A percentile compares a stretch with the other conserved stretches of the same genome.
Evolutionary conservation across 1,140 invertebrate species (phyloP).

Genomic region (Drosophila repletoides): DNA sequence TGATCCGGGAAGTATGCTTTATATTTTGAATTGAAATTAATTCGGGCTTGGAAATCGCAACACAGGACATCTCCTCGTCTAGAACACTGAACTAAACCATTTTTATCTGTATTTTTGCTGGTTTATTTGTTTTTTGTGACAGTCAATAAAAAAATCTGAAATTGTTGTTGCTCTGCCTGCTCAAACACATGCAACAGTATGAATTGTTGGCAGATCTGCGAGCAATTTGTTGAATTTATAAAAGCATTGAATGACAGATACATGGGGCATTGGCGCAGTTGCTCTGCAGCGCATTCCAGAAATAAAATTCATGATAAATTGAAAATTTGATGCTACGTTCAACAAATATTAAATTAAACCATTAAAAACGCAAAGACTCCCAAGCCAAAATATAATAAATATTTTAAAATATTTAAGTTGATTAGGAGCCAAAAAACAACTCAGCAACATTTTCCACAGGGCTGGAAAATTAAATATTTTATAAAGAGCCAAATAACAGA

Average conservation of each 20-base stretch:
- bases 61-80: too few species aligned
- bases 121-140: constrained; percentile 35
- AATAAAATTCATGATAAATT: constrained; percentile 5
- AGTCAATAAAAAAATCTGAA: constrained; percentile 68
- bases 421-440: constrained; percentile 14
- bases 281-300: background rate
- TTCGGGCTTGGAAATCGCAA: too few species aligned
- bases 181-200: background rate
- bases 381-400: constrained; percentile 5
- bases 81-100: too few species aligned
- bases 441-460: background rate
- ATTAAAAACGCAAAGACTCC: constrained; percentile 2
- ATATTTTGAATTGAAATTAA: too few species aligned
- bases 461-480: constrained; percentile 20
- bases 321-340: constrained; percentile 13
- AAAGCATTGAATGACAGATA: constrained; percentile 10
- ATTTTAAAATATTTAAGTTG: constrained; percentile 26
- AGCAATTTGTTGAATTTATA: constrained; percentile 26
- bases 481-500: constrained; percentile 4
- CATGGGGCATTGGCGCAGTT: too few species aligned
- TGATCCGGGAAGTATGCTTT: too few species aligned
- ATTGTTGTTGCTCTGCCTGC: background rate
- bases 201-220: constrained; percentile 1
- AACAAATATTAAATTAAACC: constrained; percentile 13
- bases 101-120: constrained; percentile 8